Percentiles rank a stretch among this genome's conserved stretches.
phyloP scores from a whole-genome alignment of 64 coral and sea anemone genomes.

The Porites lutea region DNA sequence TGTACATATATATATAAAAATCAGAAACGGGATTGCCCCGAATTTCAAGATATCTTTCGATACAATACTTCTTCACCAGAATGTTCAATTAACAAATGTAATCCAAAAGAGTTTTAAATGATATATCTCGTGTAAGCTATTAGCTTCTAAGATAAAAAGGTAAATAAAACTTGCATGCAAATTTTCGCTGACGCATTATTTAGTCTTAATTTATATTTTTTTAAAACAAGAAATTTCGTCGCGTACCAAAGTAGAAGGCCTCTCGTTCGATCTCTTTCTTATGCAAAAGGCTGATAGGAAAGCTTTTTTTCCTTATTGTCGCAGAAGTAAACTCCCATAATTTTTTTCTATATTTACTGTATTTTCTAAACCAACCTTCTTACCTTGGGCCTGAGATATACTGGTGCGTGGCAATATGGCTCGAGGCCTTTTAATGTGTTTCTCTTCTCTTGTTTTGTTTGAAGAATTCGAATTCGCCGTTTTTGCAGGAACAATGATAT shows the following conservation, averaged over 20 bases:
- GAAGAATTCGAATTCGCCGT: not conserved
- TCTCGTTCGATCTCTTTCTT: too few species aligned
- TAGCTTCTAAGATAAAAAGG: too few species aligned
- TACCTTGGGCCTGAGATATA: not conserved
- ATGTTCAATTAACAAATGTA: too few species aligned
- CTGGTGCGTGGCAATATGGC: constrained; percentile 36
- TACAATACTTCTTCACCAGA: not conserved
- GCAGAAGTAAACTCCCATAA: not conserved
- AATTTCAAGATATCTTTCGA: not conserved
- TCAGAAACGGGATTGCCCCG: not conserved
- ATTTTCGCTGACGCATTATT: too few species aligned
- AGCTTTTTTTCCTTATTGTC: too few species aligned
- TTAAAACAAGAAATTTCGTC: too few species aligned
- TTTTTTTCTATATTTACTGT: not conserved
- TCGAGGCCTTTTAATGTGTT: not conserved
- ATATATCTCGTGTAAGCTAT: too few species aligned
- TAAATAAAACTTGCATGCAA: too few species aligned
- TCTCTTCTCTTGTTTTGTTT: not conserved
- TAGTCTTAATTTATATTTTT: too few species aligned
- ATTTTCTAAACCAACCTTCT: not conserved
- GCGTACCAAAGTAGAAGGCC: too few species aligned
- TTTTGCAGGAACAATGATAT: constrained; percentile 9
- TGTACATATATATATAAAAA: not conserved
- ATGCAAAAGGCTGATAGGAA: too few species aligned
- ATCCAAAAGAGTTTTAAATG: too few species aligned